phyloP scores from a whole-genome alignment of 2,113 vertebrate species.

The Lepisosteus oculatus region DNA sequence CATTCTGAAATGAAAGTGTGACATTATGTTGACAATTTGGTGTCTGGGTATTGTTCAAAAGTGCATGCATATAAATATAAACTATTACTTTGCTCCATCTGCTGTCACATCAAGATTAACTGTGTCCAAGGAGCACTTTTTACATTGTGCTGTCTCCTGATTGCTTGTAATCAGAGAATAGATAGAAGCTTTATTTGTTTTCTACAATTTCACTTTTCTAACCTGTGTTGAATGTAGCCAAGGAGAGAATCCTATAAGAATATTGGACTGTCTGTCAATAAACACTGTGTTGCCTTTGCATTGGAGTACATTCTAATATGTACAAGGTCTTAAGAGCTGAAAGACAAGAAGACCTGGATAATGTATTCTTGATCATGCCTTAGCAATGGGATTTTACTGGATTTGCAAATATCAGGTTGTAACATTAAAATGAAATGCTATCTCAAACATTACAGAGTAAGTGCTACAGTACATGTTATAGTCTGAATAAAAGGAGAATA shows the following conservation, averaged over 20 bases:
- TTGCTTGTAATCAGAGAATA: conserved; percentile 20
- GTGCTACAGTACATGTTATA: conserved; percentile 17
- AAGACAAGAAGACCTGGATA: background rate
- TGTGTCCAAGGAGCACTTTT: background rate
- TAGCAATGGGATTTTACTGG: conserved; percentile 40
- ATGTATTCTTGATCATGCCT: conserved; percentile 40
- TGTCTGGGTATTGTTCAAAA: conserved; percentile 44
- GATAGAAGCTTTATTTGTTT: conserved; percentile 12
- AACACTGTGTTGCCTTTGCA: conserved; percentile 24
- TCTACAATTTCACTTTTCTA: background rate
- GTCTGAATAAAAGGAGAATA: background rate
- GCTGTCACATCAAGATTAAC: conserved; percentile 14
- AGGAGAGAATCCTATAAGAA: background rate
- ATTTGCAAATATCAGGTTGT: conserved; percentile 36
- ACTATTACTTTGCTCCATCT: conserved; percentile 29
- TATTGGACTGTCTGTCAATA: conserved; percentile 28
- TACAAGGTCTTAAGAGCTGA: conserved; percentile 19
- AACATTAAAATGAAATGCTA: conserved; percentile 32
- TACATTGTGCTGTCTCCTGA: conserved; percentile 19
- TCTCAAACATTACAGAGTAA: conserved; percentile 20
- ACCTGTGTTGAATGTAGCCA: conserved; percentile 17
- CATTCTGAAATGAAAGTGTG: conserved; percentile 49
- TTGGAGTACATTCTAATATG: conserved; percentile 31
- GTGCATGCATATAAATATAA: conserved; percentile 30
- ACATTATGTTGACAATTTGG: conserved; percentile 45